A percentile compares a stretch with the other conserved stretches of the same genome.
phyloP scores from a whole-genome alignment of 2,797 vertebrate genomes.

The Lutjanus argentimaculatus region DNA sequence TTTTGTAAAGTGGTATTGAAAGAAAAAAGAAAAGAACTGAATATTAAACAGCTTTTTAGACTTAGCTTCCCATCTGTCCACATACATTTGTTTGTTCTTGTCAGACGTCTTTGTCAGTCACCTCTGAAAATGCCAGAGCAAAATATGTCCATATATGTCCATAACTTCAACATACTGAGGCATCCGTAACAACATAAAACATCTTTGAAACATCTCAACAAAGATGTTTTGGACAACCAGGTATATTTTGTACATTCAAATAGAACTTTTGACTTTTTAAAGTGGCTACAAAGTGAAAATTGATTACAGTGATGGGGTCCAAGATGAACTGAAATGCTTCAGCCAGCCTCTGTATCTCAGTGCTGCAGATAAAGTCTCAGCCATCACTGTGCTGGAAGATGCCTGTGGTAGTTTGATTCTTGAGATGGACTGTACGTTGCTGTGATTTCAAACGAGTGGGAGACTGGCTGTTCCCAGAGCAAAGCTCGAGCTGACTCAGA shows the following conservation, averaged over 20 bases:
- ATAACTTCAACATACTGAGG: conserved; percentile 11
- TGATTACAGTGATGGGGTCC: background rate
- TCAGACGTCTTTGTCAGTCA: background rate
- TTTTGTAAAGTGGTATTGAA: no score
- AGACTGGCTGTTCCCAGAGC: conserved; percentile 69
- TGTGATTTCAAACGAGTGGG: conserved; percentile 72
- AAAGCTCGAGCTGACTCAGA: conserved; percentile 71
- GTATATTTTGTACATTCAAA: conserved; percentile 8
- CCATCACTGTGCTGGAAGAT: conserved; percentile 24
- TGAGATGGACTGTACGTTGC: conserved; percentile 50
- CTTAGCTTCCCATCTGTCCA: background rate
- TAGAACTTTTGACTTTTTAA: background rate
- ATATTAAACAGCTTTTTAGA: no score
- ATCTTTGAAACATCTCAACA: background rate
- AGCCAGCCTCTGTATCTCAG: conserved; percentile 14
- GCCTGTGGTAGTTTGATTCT: conserved; percentile 63
- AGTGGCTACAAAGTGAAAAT: conserved; percentile 24
- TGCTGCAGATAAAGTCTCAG: conserved; percentile 42
- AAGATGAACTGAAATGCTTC: conserved; percentile 26
- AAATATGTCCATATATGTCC: conserved; percentile 11
- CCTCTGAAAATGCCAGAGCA: conserved; percentile 24
- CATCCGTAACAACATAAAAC: background rate
- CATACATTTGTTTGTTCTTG: background rate
- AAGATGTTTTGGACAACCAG: background rate
- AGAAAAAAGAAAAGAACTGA: no score